Conservation (phyloP, 2,113 vertebrate species). For the Rhagologus leucostigma region DNA sequence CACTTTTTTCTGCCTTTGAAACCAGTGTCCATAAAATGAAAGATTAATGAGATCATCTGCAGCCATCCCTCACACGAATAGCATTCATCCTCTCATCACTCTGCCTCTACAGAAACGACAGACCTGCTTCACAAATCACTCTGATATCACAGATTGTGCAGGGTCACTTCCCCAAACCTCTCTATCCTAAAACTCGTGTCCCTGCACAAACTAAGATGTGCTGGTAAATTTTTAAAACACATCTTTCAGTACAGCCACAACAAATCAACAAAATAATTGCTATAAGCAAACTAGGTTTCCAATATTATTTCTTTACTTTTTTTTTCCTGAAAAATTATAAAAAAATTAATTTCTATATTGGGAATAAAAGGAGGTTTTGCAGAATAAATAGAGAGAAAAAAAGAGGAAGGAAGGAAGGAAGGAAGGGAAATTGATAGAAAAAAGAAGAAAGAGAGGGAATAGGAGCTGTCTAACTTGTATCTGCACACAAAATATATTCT, state of each 20-base stretch:
- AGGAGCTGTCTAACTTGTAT: not conserved
- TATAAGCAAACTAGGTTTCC: not conserved
- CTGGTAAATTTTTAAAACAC: not conserved
- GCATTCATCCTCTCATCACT: conserved; percentile 8
- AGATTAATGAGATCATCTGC: conserved; percentile 46
- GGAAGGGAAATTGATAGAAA: not conserved
- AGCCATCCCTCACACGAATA: conserved; percentile 15
- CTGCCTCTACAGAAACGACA: conserved; percentile 12
- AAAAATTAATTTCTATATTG: not conserved
- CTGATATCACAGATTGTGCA: conserved; percentile 14
- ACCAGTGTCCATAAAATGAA: conserved; percentile 41
- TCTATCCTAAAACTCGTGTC: not conserved
- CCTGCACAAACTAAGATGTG: not conserved
- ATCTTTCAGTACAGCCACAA: not conserved
- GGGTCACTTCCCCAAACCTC: conserved; percentile 21
- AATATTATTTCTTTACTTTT: conserved; percentile 23
- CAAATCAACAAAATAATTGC: conserved; percentile 19
- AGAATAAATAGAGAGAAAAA: not conserved
- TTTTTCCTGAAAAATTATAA: not conserved
- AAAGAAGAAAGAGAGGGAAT: not conserved
- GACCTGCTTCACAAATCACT: conserved; percentile 6
- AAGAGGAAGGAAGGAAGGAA: not conserved
- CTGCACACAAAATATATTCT: not conserved
- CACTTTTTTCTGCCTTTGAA: conserved; percentile 37
- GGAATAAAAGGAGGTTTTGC: not conserved